phyloP scores from a whole-genome alignment of 2,888 invertebrate species.

The Cabera pusaria region DNA sequence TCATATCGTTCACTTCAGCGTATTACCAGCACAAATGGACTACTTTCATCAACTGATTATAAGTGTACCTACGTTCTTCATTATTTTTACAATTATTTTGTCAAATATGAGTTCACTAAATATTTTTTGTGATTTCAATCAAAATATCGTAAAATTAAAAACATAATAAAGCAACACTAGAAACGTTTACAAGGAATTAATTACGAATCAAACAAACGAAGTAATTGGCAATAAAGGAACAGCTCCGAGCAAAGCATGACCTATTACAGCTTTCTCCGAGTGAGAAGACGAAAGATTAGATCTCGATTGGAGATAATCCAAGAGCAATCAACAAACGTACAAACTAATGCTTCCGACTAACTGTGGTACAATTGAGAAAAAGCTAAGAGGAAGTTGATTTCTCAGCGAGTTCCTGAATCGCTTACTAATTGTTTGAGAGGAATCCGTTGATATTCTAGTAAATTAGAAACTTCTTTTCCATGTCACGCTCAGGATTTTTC shows the following conservation, averaged over 20 bases:
- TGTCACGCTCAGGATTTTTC: constrained; percentile 6
- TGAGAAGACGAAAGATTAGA: constrained; percentile 60
- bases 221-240: constrained; percentile 28
- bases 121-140: no score
- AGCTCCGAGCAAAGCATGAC: constrained; percentile 36
- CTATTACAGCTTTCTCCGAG: constrained; percentile 63
- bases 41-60: constrained; percentile 5
- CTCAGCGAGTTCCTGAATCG: constrained; percentile 42
- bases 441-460: constrained; percentile 6
- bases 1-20: constrained; percentile 11
- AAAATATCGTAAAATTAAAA: no score
- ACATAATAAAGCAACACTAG: no score
- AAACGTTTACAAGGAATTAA: no score
- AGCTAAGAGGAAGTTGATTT: constrained; percentile 49
- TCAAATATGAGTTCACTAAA: no score
- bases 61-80: no score
- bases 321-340: constrained; percentile 63
- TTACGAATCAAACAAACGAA: constrained; percentile 26
- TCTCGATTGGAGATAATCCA: constrained; percentile 55
- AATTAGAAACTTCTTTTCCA: constrained; percentile 3
- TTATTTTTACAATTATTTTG: no score
- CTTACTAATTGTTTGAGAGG: constrained; percentile 30
- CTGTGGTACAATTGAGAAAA: constrained; percentile 53
- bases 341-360: constrained; percentile 59
- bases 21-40: constrained; percentile 1